Evolutionary conservation across 2,113 vertebrate species (phyloP).

Genomic region (Climacteris rufus): DNA sequence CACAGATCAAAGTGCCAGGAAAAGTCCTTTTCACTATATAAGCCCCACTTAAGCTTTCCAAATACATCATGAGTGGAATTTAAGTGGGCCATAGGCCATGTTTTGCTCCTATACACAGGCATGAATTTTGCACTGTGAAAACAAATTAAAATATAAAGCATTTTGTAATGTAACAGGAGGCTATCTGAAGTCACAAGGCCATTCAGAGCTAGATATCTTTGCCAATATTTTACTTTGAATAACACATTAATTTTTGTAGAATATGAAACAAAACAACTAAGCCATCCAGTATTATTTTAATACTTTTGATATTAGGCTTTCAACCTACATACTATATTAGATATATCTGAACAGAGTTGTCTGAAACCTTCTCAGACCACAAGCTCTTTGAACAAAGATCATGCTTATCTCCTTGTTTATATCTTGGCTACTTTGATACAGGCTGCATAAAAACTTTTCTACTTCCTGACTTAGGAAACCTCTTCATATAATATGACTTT

Average conservation of each 20-base stretch:
- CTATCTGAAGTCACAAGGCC: slow-evolving; percentile 53
- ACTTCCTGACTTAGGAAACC: slow-evolving; percentile 12
- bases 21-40: slow-evolving; percentile 33
- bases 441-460: not conserved
- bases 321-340: not conserved
- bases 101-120: not conserved
- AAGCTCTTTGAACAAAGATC: not conserved
- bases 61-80: slow-evolving; percentile 41
- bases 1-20: slow-evolving; percentile 42
- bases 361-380: not conserved
- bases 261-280: slow-evolving; percentile 2
- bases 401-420: not conserved
- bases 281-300: slow-evolving; percentile 7
- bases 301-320: slow-evolving; percentile 6
- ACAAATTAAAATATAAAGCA: slow-evolving; percentile 8
- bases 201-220: slow-evolving; percentile 43
- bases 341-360: not conserved
- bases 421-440: not conserved
- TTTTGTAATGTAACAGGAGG: not conserved
- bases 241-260: slow-evolving; percentile 55
- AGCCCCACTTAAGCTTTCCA: slow-evolving; percentile 41
- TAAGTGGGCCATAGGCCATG: slow-evolving; percentile 37
- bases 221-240: slow-evolving; percentile 52
- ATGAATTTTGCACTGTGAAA: slow-evolving; percentile 7
- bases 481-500: not conserved